Percentiles rank a stretch among this genome's conserved stretches.
phyloP scores from a whole-genome alignment of 2,113 vertebrate species.

The Willisornis vidua region DNA sequence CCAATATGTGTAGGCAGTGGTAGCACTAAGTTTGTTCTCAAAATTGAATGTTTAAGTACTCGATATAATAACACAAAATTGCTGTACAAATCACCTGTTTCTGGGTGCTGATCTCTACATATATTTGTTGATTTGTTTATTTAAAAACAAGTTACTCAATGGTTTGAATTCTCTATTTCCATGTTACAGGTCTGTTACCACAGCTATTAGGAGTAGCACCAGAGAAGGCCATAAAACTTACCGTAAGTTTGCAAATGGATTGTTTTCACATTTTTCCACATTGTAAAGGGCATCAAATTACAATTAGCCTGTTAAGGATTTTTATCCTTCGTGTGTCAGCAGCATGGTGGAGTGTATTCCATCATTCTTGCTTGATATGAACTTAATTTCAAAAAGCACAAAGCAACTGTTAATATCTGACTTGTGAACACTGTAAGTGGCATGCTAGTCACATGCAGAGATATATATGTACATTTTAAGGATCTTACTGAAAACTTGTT shows the following conservation, averaged over 20 bases:
- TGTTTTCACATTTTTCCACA: background rate
- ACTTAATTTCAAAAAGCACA: background rate
- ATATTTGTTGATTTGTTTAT: conserved; percentile 62
- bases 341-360: background rate
- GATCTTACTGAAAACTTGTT: background rate
- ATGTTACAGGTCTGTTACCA: conserved; percentile 88
- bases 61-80: conserved; percentile 74
- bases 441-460: background rate
- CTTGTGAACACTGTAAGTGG: background rate
- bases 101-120: conserved; percentile 41
- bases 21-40: conserved; percentile 62
- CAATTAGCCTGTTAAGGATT: background rate
- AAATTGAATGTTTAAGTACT: conserved; percentile 79
- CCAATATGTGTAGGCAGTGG: background rate
- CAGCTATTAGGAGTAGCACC: conserved; percentile 96
- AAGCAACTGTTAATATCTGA: background rate
- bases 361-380: background rate
- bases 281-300: background rate
- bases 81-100: conserved; percentile 69
- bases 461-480: background rate
- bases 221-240: conserved; percentile 94
- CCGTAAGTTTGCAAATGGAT: conserved; percentile 81
- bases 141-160: conserved; percentile 62
- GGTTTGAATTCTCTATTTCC: conserved; percentile 56
- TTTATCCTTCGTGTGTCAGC: background rate